phyloP scores from a whole-genome alignment of 2,888 invertebrate species.

The Eueremaeus valkanovi region DNA sequence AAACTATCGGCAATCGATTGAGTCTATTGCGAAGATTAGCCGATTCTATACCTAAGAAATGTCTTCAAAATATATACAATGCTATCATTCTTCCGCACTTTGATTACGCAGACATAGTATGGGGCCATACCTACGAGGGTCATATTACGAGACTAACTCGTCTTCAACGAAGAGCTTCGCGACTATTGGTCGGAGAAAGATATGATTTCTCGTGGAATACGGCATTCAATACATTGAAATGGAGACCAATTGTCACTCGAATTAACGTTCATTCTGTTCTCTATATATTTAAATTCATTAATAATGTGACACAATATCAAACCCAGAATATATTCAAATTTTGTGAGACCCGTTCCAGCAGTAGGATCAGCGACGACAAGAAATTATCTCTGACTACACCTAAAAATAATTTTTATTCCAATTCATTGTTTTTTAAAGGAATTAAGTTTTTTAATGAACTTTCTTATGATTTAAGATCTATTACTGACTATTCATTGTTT shows the following conservation, averaged over 20 bases:
- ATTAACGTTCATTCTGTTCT: not conserved
- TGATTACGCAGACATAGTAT: not conserved
- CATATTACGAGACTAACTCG: not conserved
- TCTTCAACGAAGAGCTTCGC: not conserved
- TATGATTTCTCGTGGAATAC: not conserved
- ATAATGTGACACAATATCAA: not conserved
- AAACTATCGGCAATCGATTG: not conserved
- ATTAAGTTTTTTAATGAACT: no score
- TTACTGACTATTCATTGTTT: no score
- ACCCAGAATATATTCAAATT: not conserved
- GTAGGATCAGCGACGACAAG: not conserved
- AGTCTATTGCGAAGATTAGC: not conserved
- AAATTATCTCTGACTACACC: not conserved
- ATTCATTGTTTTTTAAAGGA: no score
- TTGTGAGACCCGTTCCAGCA: not conserved
- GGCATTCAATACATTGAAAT: not conserved
- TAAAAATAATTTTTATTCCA: slow-evolving; percentile 10
- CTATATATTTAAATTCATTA: not conserved
- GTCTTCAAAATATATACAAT: not conserved
- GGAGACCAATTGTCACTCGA: not conserved
- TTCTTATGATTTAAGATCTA: no score
- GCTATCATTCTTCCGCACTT: not conserved
- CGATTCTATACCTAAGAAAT: not conserved
- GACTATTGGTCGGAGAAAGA: not conserved
- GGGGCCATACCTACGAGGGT: not conserved